A percentile compares a stretch with the other conserved stretches of the same genome.
These are phyloP conservation scores for Cavia porcellus DNA, from an alignment of 2,113 vertebrate genomes.

Conservation along the genomic window DNA sequence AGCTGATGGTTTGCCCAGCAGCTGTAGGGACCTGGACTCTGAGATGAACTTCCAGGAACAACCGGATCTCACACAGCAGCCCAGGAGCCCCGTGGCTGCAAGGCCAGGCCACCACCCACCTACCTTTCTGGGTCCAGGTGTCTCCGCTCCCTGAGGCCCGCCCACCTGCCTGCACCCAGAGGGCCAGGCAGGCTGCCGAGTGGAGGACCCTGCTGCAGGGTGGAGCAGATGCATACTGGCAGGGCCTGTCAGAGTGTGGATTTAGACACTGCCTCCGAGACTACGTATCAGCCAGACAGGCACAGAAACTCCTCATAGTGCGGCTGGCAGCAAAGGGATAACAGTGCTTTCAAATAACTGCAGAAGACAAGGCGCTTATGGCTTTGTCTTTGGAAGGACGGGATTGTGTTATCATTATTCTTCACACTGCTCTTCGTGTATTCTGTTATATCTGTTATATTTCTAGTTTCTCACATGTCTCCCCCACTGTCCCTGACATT, in stretches of 20 bases:
- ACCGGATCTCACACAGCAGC: not conserved
- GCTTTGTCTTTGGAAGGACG: not conserved
- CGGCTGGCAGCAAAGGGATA: not conserved
- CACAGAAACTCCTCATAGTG: not conserved
- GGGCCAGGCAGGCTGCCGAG: not conserved
- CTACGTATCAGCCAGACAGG: not conserved
- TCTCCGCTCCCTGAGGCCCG: not conserved
- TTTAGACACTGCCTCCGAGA: not conserved
- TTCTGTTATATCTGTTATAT: not conserved
- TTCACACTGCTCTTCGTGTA: not conserved
- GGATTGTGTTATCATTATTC: not conserved
- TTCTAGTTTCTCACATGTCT: not conserved
- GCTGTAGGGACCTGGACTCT: not conserved
- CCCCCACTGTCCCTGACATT: not conserved
- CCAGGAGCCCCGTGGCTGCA: fast-evolving
- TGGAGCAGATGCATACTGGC: not conserved
- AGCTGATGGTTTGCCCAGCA: not conserved
- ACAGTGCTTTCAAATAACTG: not conserved
- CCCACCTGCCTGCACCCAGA: no score
- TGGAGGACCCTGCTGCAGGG: not conserved
- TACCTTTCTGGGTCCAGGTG: not conserved
- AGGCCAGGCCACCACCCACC: no score
- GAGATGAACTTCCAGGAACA: not conserved
- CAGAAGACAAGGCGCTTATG: not conserved
- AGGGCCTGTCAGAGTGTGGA: not conserved